A percentile compares a stretch with the other conserved stretches of the same genome.
These are phyloP conservation scores for Eufriesea mexicana DNA, from an alignment of 1,140 invertebrate species.

Conservation along the genomic window DNA sequence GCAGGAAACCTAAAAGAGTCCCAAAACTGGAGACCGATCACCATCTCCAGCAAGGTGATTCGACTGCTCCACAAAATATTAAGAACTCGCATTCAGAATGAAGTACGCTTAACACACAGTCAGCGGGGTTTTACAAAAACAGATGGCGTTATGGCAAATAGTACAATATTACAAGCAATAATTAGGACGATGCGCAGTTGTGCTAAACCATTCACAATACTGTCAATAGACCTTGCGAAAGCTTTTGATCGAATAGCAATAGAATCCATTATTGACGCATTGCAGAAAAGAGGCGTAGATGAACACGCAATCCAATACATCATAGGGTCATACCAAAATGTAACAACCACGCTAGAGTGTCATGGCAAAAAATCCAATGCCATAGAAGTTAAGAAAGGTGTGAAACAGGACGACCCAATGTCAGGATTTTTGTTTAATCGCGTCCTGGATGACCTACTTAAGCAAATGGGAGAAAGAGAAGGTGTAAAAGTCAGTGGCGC, in stretches of 20 bases:
- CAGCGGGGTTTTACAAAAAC: too few species aligned
- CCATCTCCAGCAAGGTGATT: background rate
- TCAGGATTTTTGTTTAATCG: background rate
- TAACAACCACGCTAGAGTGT: background rate
- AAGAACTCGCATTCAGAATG: background rate
- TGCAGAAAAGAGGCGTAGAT: background rate
- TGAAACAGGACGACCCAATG: background rate
- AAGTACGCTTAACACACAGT: background rate
- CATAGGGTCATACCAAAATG: background rate
- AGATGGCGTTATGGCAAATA: background rate
- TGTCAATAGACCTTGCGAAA: conserved; percentile 8
- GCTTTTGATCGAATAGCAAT: background rate
- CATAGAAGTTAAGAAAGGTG: background rate
- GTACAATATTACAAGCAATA: background rate
- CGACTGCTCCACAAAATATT: background rate
- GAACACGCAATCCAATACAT: background rate
- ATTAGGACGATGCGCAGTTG: background rate
- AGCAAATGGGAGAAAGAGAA: background rate
- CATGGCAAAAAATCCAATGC: too few species aligned
- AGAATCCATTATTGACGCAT: background rate
- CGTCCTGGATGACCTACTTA: background rate
- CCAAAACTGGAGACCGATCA: background rate
- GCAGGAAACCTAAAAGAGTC: background rate
- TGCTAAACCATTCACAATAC: background rate
- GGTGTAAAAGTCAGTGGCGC: background rate